Evolutionary conservation across 92 coral and sea anemone genomes (phyloP).

Genomic region (Phymanthus crucifer): DNA sequence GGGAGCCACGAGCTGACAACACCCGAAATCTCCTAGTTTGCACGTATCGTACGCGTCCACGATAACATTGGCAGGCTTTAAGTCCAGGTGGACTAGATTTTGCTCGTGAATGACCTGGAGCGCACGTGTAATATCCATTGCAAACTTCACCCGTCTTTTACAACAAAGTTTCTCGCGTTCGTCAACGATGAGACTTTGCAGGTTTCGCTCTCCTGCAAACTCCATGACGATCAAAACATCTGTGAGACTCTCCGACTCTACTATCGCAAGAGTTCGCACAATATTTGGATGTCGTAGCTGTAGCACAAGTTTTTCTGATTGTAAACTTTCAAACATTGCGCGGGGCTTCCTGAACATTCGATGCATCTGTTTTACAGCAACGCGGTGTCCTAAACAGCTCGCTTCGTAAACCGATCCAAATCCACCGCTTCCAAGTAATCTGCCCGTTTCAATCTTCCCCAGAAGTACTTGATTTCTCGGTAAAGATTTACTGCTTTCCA

Average conservation of each 20-base stretch:
- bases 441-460: constrained; percentile 37
- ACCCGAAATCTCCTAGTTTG: constrained; percentile 93
- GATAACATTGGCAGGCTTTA: constrained; percentile 92
- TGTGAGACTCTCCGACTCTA: constrained; percentile 61
- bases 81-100: constrained; percentile 78
- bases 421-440: constrained; percentile 83
- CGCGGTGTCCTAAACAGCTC: constrained; percentile 53
- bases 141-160: constrained; percentile 64
- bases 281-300: constrained; percentile 73
- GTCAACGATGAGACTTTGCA: constrained; percentile 78
- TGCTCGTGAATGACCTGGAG: constrained; percentile 71
- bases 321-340: constrained; percentile 65
- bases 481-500: constrained; percentile 7
- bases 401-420: constrained; percentile 89
- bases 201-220: constrained; percentile 81
- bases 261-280: constrained; percentile 75
- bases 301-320: constrained; percentile 75
- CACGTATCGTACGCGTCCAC: constrained; percentile 66
- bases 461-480: constrained; percentile 2
- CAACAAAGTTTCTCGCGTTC: constrained; percentile 56
- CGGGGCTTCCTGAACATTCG: constrained; percentile 66
- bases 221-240: constrained; percentile 84
- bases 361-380: constrained; percentile 85
- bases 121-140: constrained; percentile 74
- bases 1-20: constrained; percentile 72